phyloP scores from a whole-genome alignment of 2,888 invertebrate genomes.

The Acanthosepion pharaonis region DNA sequence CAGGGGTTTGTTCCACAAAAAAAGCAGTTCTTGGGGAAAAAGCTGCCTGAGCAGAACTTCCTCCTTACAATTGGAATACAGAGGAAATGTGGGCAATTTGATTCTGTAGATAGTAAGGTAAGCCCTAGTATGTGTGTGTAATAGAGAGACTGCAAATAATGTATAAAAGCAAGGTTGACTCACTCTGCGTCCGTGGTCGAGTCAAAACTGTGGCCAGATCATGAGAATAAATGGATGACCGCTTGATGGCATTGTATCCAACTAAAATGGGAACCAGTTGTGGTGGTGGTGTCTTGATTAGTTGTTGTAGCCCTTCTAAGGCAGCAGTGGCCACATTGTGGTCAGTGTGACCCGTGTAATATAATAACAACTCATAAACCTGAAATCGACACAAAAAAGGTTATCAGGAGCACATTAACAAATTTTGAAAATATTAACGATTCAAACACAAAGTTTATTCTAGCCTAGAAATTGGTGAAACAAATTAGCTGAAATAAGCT shows the following conservation, averaged over 20 bases:
- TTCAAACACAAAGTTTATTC: too few relatives aligned
- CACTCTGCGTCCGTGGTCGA: slow-evolving; percentile 44
- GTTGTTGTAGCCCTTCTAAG: slow-evolving; percentile 83
- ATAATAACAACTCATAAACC: slow-evolving; percentile 77
- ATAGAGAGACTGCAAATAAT: too few relatives aligned
- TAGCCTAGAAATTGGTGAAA: too few relatives aligned
- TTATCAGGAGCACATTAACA: not conserved
- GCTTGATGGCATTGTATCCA: slow-evolving; percentile 75
- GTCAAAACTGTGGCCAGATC: slow-evolving; percentile 53
- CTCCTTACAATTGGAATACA: too few relatives aligned
- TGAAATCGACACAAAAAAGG: slow-evolving; percentile 57
- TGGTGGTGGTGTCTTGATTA: slow-evolving; percentile 79
- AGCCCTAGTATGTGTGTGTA: too few relatives aligned
- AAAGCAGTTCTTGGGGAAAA: too few relatives aligned
- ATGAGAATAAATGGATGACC: slow-evolving; percentile 64
- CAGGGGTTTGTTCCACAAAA: too few relatives aligned
- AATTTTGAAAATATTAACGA: not conserved
- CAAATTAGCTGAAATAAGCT: too few relatives aligned
- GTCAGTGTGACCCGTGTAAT: slow-evolving; percentile 79
- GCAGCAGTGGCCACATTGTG: slow-evolving; percentile 92
- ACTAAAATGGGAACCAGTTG: slow-evolving; percentile 78
- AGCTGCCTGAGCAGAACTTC: too few relatives aligned
- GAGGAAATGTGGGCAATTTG: too few relatives aligned
- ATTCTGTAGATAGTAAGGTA: too few relatives aligned
- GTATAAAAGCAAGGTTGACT: not conserved